Base-by-base conservation (phyloP, 1,140 invertebrate species). In the Cydia splendana region DNA sequence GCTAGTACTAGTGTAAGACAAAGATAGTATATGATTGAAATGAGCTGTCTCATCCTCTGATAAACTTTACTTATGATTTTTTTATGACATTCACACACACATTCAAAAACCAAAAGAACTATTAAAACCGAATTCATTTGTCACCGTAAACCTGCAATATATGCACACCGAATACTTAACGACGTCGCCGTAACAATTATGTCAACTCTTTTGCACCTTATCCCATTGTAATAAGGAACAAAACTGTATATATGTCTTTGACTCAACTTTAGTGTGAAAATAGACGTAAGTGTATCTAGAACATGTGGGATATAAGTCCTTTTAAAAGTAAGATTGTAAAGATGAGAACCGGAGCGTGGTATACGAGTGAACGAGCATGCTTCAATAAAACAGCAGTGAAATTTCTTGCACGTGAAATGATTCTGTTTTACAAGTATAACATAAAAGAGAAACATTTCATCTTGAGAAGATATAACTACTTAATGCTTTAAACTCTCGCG, bases 331-430 rank as follows among this genome's bases (percentile, higher is more conserved):
- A 57, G 53, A 18, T 57, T 1, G 53, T 18, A 57, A 57, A 57
- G 53, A 57, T n/a, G 48, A 51, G 48, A 13, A 51, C 48, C n/a
- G 53, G 4, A 57, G 53, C 53, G n/a, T 6, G 7, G 13, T 18
- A 2, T 57, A 57, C n/a, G 53, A 18, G 18, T 57, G 53, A 57
- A 18, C n/a, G 53, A 57, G 53, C 53, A 5, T 20, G 53, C 15
- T 57, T 57, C 53, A 18, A 57, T 57, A 57, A 57, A 57, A 57
- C n/a, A 57, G 53, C 53, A 6, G 6, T 57, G n/a, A 57, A 57
- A 57, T 57, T 57, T 57, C 53, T 57, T 57, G 4, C 53, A 57
- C 18, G 53, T 57, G 53, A 57, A 57, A 57, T 57, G 53, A 57
- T 57, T 57, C 53, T 18, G 53, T 57, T 57, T 57, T 57, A 57